phyloP scores from a whole-genome alignment of 1,140 invertebrate genomes.

The Cydia pomonella region DNA sequence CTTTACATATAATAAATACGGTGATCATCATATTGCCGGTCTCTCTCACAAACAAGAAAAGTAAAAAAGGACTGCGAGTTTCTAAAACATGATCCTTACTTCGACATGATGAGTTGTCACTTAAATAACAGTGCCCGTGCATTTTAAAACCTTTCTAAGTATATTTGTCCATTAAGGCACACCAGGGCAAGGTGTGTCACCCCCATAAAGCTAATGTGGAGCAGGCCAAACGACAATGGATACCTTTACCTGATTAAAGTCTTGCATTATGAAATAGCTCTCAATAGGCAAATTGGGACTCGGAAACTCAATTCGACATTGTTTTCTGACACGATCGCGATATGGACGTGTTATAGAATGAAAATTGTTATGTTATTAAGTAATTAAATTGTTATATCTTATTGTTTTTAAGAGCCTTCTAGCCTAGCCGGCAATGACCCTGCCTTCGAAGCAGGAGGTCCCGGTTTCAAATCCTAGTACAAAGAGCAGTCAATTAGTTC shows the following conservation, averaged over 20 bases:
- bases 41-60: no score
- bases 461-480: no score
- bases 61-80: no score
- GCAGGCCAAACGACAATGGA: not conserved
- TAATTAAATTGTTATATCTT: no score
- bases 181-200: not conserved
- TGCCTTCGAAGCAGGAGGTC: no score
- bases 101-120: not conserved
- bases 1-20: no score
- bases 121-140: not conserved
- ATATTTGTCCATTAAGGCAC: constrained; percentile 28
- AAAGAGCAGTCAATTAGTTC: no score
- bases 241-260: constrained; percentile 19
- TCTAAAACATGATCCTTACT: no score
- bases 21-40: no score
- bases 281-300: constrained; percentile 14
- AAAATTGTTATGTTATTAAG: no score
- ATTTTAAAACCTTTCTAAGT: constrained; percentile 25
- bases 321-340: not conserved
- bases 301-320: not conserved
- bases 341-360: not conserved
- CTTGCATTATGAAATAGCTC: constrained; percentile 32
- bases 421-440: no score
- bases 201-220: constrained; percentile 15
- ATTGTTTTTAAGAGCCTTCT: no score